Conservation (phyloP, 2,888 invertebrate genomes). For the Lasioglossum figueresi region DNA sequence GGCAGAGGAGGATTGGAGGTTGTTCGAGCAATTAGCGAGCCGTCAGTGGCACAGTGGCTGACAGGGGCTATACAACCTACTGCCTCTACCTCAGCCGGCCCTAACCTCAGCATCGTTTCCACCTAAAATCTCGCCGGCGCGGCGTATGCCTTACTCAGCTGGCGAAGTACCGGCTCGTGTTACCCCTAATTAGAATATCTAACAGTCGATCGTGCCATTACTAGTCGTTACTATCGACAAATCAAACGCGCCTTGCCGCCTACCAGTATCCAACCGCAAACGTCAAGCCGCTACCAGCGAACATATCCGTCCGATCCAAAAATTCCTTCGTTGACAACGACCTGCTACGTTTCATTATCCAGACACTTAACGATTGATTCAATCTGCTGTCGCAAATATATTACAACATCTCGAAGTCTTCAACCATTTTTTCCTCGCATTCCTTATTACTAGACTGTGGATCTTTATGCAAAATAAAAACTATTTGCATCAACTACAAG, state of each 20-base stretch:
- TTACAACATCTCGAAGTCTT: too few relatives aligned
- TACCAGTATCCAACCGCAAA: not conserved
- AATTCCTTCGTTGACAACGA: not conserved
- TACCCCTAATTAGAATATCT: constrained; percentile 80
- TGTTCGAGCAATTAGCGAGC: constrained; percentile 84
- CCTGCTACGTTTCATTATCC: not conserved
- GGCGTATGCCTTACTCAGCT: constrained; percentile 77
- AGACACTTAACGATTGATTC: not conserved
- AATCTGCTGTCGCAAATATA: not conserved
- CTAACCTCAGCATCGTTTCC: constrained; percentile 54
- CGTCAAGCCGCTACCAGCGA: too few relatives aligned
- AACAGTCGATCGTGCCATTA: constrained; percentile 61
- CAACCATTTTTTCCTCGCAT: too few relatives aligned
- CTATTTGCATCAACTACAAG: too few relatives aligned
- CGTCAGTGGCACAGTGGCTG: constrained; percentile 83
- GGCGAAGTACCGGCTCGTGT: constrained; percentile 74
- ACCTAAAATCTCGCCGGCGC: constrained; percentile 50
- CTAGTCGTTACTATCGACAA: constrained; percentile 64
- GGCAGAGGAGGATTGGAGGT: constrained; percentile 70
- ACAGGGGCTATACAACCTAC: constrained; percentile 75
- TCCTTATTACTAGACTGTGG: too few relatives aligned
- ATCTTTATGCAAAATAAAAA: too few relatives aligned
- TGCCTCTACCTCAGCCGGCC: constrained; percentile 54
- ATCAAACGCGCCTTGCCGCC: constrained; percentile 49
- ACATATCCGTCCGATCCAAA: not conserved